These are phyloP conservation scores for Noctuana brunneofusca DNA, from an alignment of 2,888 invertebrate species.

Conservation along the genomic window DNA sequence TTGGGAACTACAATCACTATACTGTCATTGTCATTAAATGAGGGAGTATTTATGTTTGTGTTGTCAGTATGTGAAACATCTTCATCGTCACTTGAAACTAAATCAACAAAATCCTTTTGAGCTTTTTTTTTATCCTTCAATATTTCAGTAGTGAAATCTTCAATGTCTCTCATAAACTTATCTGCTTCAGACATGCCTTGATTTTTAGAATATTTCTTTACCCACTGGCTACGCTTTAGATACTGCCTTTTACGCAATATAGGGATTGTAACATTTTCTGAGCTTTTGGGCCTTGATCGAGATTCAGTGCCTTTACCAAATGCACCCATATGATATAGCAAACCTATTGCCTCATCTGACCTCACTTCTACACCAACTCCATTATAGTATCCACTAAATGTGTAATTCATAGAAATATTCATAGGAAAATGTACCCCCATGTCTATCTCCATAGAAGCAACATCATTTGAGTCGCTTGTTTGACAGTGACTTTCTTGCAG, in stretches of 20 bases:
- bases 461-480: slow-evolving; percentile 70
- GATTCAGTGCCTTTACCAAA: slow-evolving; percentile 90
- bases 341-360: slow-evolving; percentile 82
- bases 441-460: slow-evolving; percentile 63
- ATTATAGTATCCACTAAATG: slow-evolving; percentile 85
- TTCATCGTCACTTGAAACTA: slow-evolving; percentile 74
- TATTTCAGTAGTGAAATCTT: slow-evolving; percentile 59
- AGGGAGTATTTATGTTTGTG: slow-evolving; percentile 31
- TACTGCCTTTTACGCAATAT: slow-evolving; percentile 85
- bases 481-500: slow-evolving; percentile 74
- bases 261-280: slow-evolving; percentile 62
- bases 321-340: slow-evolving; percentile 87
- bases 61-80: slow-evolving; percentile 45
- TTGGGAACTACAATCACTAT: slow-evolving; percentile 85
- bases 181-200: slow-evolving; percentile 48
- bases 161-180: slow-evolving; percentile 59
- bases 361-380: slow-evolving; percentile 86
- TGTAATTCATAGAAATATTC: slow-evolving; percentile 68
- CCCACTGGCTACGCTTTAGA: slow-evolving; percentile 82
- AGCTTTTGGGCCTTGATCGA: slow-evolving; percentile 76
- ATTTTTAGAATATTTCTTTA: slow-evolving; percentile 62
- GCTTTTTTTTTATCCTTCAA: slow-evolving; percentile 51
- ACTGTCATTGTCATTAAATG: slow-evolving; percentile 51
- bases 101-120: slow-evolving; percentile 69
- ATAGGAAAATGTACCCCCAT: slow-evolving; percentile 70